Percentiles rank a stretch among this genome's conserved stretches.
Evolutionary conservation across 2,888 invertebrate species (phyloP).

Genomic region (Hipparchia semele): DNA sequence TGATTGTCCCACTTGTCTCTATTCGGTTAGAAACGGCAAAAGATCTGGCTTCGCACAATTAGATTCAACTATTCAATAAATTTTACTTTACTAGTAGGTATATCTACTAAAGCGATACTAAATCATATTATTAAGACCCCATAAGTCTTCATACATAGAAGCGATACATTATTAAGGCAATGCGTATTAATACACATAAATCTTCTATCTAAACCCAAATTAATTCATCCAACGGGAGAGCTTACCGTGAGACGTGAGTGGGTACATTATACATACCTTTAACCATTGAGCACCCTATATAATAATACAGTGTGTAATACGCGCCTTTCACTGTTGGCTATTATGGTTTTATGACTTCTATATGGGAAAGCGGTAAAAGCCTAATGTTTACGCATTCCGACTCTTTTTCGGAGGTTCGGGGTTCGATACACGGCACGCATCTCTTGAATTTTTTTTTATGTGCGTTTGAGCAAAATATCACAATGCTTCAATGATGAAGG

Average conservation of each 20-base stretch:
- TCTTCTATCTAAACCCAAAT: constrained; percentile 27
- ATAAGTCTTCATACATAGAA: constrained; percentile 2
- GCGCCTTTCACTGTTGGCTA: constrained; percentile 8
- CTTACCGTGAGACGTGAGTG: constrained; percentile 15
- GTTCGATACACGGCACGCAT: too few relatives aligned
- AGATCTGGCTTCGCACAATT: not conserved
- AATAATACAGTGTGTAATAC: not conserved
- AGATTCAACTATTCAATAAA: not conserved
- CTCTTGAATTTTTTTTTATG: too few relatives aligned
- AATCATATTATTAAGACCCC: not conserved
- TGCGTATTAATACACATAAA: constrained; percentile 20
- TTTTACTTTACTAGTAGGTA: not conserved
- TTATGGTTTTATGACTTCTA: not conserved
- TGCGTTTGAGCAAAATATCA: too few relatives aligned
- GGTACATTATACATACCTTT: not conserved
- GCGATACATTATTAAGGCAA: constrained; percentile 7
- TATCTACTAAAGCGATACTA: not conserved
- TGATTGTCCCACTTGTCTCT: too few relatives aligned
- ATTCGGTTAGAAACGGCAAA: not conserved
- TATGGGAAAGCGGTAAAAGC: too few relatives aligned
- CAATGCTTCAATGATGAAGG: too few relatives aligned
- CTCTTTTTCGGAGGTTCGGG: not conserved
- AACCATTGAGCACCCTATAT: not conserved
- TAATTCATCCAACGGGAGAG: constrained; percentile 20
- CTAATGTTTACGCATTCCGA: not conserved